These are phyloP conservation scores for Alcis repandata DNA, from an alignment of 2,888 invertebrate species.

Conservation along the genomic window DNA sequence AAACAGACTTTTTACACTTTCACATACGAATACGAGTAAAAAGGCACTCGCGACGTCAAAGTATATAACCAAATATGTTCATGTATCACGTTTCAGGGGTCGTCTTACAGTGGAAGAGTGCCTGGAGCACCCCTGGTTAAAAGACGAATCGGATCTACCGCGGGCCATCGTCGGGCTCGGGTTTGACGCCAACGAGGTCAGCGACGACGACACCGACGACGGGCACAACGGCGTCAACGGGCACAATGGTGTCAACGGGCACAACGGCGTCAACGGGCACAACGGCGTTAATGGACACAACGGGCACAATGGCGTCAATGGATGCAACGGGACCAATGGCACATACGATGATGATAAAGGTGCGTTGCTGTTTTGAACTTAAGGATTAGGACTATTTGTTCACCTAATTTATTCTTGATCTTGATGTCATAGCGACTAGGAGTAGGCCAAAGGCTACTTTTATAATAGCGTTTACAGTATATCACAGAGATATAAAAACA, in stretches of 20 bases:
- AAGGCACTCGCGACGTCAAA: no score
- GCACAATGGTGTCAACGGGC: constrained; percentile 56
- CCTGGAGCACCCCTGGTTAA: constrained; percentile 96
- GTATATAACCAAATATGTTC: no score
- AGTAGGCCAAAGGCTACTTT: background rate
- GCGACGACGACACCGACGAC: constrained; percentile 55
- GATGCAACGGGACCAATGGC: constrained; percentile 62
- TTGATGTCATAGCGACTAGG: no score
- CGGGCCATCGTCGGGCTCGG: constrained; percentile 80
- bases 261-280: constrained; percentile 56
- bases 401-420: no score
- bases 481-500: background rate
- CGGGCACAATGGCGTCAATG: constrained; percentile 42
- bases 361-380: constrained; percentile 42
- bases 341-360: constrained; percentile 74
- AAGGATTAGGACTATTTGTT: no score
- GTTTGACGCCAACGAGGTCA: constrained; percentile 65
- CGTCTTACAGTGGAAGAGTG: constrained; percentile 96
- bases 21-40: no score
- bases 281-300: constrained; percentile 51
- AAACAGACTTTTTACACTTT: no score
- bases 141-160: constrained; percentile 87
- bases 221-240: constrained; percentile 55
- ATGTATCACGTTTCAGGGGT: constrained; percentile 88
- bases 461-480: background rate